These are phyloP conservation scores for Ditylenchus dipsaci DNA, from an alignment of 1,140 invertebrate genomes.

Conservation along the genomic window DNA sequence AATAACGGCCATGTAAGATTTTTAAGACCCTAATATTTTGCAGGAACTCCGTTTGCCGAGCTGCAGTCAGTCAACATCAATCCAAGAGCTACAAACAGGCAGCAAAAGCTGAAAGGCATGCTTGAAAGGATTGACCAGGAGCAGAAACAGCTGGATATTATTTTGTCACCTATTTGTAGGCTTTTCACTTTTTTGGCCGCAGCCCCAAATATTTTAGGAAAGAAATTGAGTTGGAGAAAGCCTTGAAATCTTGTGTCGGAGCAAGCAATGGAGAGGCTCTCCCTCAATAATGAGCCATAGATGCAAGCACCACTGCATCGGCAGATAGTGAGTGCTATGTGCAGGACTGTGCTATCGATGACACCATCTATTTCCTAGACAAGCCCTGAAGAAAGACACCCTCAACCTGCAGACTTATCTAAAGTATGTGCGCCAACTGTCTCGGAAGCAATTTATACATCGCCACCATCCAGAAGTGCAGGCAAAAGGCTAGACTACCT, in stretches of 20 bases:
- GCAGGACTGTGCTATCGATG: conserved; percentile 90
- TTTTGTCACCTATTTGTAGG: conserved; percentile 28
- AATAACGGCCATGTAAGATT: too few relatives aligned
- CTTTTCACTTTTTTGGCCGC: not conserved
- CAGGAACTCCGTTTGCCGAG: conserved; percentile 52
- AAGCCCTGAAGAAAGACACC: conserved; percentile 82
- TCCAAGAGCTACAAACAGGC: conserved; percentile 79
- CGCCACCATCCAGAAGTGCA: conserved; percentile 90
- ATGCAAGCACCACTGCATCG: conserved; percentile 91
- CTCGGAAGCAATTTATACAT: conserved; percentile 89
- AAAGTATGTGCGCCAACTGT: conserved; percentile 88
- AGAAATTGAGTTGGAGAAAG: conserved; percentile 60
- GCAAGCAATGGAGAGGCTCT: conserved; percentile 37
- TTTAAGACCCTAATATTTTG: conserved; percentile 15
- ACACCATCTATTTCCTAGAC: conserved; percentile 96
- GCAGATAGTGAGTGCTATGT: conserved; percentile 92
- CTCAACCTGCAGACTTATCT: conserved; percentile 93
- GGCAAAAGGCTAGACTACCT: conserved; percentile 85
- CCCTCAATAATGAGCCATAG: conserved; percentile 83
- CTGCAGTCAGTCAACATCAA: conserved; percentile 52
- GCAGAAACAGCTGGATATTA: conserved; percentile 63
- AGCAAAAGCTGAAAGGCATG: conserved; percentile 75
- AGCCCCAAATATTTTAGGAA: conserved; percentile 21
- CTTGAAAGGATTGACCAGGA: conserved; percentile 77
- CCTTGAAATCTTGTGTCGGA: conserved; percentile 22